Evolutionary conservation across 2,797 vertebrate species (phyloP).

Genomic region (Remorina albescens): DNA sequence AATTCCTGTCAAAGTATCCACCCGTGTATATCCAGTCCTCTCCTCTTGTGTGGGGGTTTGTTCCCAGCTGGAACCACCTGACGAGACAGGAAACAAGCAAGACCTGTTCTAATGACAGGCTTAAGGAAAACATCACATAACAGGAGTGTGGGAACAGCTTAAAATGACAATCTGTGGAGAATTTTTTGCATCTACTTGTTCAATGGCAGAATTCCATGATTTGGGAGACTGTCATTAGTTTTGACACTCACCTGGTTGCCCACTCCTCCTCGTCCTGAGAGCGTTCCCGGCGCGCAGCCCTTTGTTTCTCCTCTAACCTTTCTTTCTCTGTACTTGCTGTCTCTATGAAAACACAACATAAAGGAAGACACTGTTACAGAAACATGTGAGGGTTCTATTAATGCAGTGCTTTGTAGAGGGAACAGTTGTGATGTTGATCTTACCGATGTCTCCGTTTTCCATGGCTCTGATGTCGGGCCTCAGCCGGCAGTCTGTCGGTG

Average conservation of each 20-base stretch:
- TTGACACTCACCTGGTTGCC: constrained; percentile 89
- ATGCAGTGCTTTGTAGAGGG: background rate
- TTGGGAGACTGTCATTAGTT: too few relatives aligned
- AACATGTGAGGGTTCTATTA: background rate
- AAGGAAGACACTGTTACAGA: background rate
- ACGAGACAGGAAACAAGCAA: constrained; percentile 12
- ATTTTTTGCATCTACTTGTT: too few relatives aligned
- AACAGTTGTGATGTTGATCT: background rate
- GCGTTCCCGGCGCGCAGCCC: constrained; percentile 90
- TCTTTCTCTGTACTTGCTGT: constrained; percentile 93
- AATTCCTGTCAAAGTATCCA: constrained; percentile 96
- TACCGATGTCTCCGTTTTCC: constrained; percentile 96
- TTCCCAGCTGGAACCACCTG: constrained; percentile 87
- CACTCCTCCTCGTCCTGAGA: constrained; percentile 91
- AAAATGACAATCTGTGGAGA: background rate
- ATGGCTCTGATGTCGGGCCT: constrained; percentile 95
- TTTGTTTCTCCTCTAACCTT: constrained; percentile 95
- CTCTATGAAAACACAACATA: constrained; percentile 79
- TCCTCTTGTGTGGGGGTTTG: constrained; percentile 90
- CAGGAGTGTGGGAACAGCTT: background rate
- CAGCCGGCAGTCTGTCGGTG: constrained; percentile 94
- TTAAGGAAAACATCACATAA: background rate
- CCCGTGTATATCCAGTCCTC: constrained; percentile 95
- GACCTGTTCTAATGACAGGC: constrained; percentile 5
- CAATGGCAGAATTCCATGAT: too few relatives aligned